Evolutionary conservation across 2,888 invertebrate genomes (phyloP).

Genomic region (Chymomyza amoena): DNA sequence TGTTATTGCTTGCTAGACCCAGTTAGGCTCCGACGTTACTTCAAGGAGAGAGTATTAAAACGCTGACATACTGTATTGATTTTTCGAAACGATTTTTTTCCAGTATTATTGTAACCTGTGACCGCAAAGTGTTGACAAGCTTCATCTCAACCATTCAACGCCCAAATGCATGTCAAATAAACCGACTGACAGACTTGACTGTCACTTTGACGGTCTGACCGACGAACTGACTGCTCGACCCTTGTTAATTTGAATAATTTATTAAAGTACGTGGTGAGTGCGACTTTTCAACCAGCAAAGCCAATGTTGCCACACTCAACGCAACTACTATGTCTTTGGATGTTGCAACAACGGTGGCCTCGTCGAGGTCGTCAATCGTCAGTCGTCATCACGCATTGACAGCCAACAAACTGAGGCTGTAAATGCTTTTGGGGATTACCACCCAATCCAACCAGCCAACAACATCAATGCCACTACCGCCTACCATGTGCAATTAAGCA

Average conservation of each 20-base stretch:
- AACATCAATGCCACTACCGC: slow-evolving; percentile 8
- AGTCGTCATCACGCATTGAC: slow-evolving; percentile 12
- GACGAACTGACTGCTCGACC: slow-evolving; percentile 16
- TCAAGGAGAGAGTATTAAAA: too few species aligned
- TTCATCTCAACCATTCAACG: slow-evolving; percentile 16
- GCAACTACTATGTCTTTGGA: slow-evolving; percentile 1
- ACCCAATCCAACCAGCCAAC: background rate
- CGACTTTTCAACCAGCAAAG: slow-evolving; percentile 55
- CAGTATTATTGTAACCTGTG: slow-evolving; percentile 38
- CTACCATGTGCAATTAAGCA: slow-evolving; percentile 62
- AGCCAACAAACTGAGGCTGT: background rate
- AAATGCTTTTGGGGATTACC: slow-evolving; percentile 1
- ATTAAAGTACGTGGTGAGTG: slow-evolving; percentile 74
- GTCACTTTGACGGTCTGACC: background rate
- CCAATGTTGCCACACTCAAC: background rate
- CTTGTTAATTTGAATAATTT: slow-evolving; percentile 77
- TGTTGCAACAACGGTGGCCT: background rate
- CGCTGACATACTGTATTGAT: too few species aligned
- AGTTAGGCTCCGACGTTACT: too few species aligned
- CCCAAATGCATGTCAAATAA: slow-evolving; percentile 16
- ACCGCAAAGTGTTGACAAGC: slow-evolving; percentile 67
- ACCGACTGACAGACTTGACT: slow-evolving; percentile 34
- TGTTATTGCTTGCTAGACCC: too few species aligned
- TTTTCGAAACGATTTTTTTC: slow-evolving; percentile 8
- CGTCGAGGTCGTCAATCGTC: background rate